A percentile compares a stretch with the other conserved stretches of the same genome.
These are phyloP conservation scores for Drosophila maculinotata DNA, from an alignment of 2,888 invertebrate species.

Conservation along the genomic window DNA sequence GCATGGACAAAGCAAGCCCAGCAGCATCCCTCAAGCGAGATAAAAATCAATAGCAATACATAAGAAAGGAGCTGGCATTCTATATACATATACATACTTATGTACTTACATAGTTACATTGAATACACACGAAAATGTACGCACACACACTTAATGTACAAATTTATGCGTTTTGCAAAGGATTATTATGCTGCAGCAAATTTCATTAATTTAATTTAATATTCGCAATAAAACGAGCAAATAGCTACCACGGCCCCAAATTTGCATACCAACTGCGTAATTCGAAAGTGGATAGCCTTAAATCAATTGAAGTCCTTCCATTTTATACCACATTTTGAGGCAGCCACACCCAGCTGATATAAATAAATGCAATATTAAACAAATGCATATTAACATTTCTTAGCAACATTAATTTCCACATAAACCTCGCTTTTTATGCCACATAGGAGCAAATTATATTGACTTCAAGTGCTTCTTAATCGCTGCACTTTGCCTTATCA, in stretches of 20 bases:
- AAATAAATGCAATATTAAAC: constrained; percentile 6
- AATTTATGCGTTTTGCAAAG: constrained; percentile 80
- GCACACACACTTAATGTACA: constrained; percentile 68
- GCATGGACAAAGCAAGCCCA: constrained; percentile 39
- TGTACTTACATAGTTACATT: constrained; percentile 31
- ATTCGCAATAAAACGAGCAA: constrained; percentile 75
- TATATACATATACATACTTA: constrained; percentile 25
- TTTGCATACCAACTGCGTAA: constrained; percentile 66
- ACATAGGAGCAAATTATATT: constrained; percentile 6
- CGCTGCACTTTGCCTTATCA: constrained; percentile 48
- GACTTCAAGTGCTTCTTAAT: constrained; percentile 59
- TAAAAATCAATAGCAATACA: constrained; percentile 73
- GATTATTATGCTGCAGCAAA: constrained; percentile 81
- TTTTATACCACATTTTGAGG: constrained; percentile 25
- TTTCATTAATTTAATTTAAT: constrained; percentile 81
- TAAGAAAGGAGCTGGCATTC: constrained; percentile 30
- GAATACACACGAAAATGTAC: constrained; percentile 62
- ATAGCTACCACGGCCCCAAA: constrained; percentile 39
- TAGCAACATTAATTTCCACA: neutral
- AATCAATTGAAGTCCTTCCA: constrained; percentile 67
- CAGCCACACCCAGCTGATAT: constrained; percentile 53
- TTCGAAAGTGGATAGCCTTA: constrained; percentile 46
- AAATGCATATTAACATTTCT: constrained; percentile 2
- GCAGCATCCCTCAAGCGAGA: constrained; percentile 70
- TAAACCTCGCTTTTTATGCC: constrained; percentile 59